Evolutionary conservation across 2,797 vertebrate species (phyloP), one percentile per base, ranked within the genome.

Genomic region (Gephyroberyx darwinii): DNA sequence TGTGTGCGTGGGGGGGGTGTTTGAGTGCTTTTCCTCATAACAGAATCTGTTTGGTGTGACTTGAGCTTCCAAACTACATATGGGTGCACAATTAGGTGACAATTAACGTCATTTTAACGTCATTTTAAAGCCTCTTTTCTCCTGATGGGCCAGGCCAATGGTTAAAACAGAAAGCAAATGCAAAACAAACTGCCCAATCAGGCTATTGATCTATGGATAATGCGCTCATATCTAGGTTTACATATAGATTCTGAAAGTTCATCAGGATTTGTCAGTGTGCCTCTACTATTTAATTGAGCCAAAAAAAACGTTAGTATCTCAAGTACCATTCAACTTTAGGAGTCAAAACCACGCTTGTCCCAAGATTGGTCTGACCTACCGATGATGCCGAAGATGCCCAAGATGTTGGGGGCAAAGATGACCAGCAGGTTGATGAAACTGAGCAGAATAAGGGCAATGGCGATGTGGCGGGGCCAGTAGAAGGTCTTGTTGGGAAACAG

Each of bases 301-400:
- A 58, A 7, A 61, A n/a, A 57, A 13, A 30, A 64, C 69, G n/a
- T 51, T 52, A 5, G 3, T 48, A 19, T 13, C 41, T 4, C 12
- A 43, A 43, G 13, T 3, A 2, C 10, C 10, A 12, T 43, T 14
- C 12, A 43, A 43, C 6, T 57, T 65, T 14, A 14, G 41, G n/a
- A 6, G 12, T 50, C 2, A 26, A 55, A 59, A 0, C 1, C 19
- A 5, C 33, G 16, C 37, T 45, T 59, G 5, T 50, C 4, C 16
- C 4, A 20, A 10, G 2, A n/a, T 10, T 37, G 37, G 1, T 67
- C 54, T 13, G 63, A 91, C 96, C 75, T 90, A 99, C 98, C 98
- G 0, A 99, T 99, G 88, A 99, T 39, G 72, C 98, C 98, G 0
- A 99, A 99, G 93, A 99, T 99, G 82, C 96, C 97, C 0, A 98